A percentile compares a stretch with the other conserved stretches of the same genome.
Evolutionary conservation across 2,797 vertebrate species (phyloP).

Genomic region (Xiphorhynchus erythropygius): DNA sequence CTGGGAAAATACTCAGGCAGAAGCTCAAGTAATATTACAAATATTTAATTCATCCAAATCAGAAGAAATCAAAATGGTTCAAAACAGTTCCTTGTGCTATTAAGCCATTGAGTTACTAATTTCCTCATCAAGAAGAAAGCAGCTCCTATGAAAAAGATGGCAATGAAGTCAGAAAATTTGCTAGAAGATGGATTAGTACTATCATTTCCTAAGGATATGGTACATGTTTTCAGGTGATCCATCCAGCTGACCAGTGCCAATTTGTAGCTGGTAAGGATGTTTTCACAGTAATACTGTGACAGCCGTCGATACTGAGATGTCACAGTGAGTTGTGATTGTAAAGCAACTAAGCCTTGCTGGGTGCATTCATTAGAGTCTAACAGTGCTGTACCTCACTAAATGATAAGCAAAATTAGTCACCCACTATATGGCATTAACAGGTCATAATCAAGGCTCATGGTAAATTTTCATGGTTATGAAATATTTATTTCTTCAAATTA

Average conservation of each 20-base stretch:
- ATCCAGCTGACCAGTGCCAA: not conserved
- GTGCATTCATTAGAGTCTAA: not conserved
- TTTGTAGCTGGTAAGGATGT: not conserved
- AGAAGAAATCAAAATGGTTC: not conserved
- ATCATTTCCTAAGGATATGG: not conserved
- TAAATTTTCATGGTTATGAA: not conserved
- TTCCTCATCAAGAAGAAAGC: not conserved
- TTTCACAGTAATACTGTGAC: not conserved
- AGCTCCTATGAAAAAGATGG: not conserved
- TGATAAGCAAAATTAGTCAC: not conserved
- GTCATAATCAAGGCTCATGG: not conserved
- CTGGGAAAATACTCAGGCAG: not conserved
- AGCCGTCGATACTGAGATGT: rapidly evolving
- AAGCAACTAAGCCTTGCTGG: not conserved
- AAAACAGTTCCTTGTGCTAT: not conserved
- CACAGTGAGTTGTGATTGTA: not conserved
- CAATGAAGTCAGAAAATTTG: not conserved
- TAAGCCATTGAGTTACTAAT: not conserved
- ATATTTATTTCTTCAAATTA: not conserved
- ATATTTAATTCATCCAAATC: not conserved
- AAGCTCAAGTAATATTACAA: not conserved
- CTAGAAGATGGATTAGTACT: not conserved
- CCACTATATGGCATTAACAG: not conserved
- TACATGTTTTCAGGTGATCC: not conserved
- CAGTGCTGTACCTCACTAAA: not conserved